Percentiles rank a stretch among this genome's conserved stretches.
Conservation (phyloP, 2,113 vertebrate species). For the Lepisosteus oculatus region DNA sequence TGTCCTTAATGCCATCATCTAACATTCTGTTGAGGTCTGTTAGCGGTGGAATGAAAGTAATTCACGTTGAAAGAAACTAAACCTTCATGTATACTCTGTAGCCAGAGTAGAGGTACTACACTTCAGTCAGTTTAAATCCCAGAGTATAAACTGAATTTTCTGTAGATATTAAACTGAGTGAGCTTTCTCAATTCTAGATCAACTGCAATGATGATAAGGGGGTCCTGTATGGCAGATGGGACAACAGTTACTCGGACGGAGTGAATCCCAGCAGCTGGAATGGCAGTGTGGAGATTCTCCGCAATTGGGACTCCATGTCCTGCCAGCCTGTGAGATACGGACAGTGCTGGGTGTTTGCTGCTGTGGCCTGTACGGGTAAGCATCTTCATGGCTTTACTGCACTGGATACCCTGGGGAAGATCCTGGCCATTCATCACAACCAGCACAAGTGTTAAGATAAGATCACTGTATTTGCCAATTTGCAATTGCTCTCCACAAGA, state of each 20-base stretch:
- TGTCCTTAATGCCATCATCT: neutral
- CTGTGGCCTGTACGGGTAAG: slow-evolving; percentile 86
- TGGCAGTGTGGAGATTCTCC: slow-evolving; percentile 86
- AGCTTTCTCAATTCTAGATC: slow-evolving; percentile 59
- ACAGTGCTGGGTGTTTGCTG: slow-evolving; percentile 98
- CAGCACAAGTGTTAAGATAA: no score
- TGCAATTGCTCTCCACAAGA: no score
- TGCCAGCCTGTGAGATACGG: slow-evolving; percentile 84
- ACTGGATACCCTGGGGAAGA: no score
- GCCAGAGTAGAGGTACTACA: no score
- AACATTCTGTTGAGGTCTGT: neutral
- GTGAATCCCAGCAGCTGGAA: slow-evolving; percentile 83
- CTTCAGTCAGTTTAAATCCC: neutral
- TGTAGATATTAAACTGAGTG: neutral
- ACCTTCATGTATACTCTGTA: no score
- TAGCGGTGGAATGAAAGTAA: no score
- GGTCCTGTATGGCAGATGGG: slow-evolving; percentile 81
- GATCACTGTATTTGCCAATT: no score
- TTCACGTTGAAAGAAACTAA: no score
- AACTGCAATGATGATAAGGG: slow-evolving; percentile 88
- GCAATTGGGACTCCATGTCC: slow-evolving; percentile 65
- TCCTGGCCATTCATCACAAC: no score
- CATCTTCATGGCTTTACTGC: no score
- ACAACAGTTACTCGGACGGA: slow-evolving; percentile 66
- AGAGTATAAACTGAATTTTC: neutral